Evolutionary conservation across 2,113 vertebrate species (phyloP).

Genomic region (Rhizomys pruinosus): DNA sequence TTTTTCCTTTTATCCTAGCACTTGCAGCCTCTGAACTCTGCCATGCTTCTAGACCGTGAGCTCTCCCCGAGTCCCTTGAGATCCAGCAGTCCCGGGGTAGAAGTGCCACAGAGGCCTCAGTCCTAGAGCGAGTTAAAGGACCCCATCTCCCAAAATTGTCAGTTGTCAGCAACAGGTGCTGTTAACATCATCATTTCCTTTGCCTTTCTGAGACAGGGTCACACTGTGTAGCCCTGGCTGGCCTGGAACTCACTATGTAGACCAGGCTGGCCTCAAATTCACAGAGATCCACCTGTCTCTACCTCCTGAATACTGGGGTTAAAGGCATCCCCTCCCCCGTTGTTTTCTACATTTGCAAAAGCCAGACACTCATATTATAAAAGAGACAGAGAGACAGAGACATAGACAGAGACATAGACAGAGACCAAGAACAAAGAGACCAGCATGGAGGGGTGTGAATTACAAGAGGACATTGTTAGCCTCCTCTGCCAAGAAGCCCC

Average conservation of each 20-base stretch:
- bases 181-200: background rate
- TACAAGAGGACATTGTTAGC: background rate
- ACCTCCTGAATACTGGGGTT: no score
- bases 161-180: background rate
- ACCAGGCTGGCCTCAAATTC: no score
- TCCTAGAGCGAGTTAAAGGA: background rate
- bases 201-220: background rate
- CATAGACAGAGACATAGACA: background rate
- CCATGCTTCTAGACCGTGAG: background rate
- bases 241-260: no score
- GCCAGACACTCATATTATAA: background rate
- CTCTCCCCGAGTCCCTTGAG: fast-evolving
- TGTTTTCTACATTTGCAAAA: background rate
- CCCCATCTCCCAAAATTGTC: background rate
- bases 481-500: fast-evolving
- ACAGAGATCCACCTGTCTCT: no score
- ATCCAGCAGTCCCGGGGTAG: background rate
- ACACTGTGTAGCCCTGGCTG: no score
- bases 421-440: no score
- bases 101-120: fast-evolving
- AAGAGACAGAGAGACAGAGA: background rate
- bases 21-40: background rate
- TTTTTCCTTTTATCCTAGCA: background rate
- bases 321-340: background rate
- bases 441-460: no score